phyloP scores from a whole-genome alignment of 2,113 vertebrate genomes.

The Meles meles region DNA sequence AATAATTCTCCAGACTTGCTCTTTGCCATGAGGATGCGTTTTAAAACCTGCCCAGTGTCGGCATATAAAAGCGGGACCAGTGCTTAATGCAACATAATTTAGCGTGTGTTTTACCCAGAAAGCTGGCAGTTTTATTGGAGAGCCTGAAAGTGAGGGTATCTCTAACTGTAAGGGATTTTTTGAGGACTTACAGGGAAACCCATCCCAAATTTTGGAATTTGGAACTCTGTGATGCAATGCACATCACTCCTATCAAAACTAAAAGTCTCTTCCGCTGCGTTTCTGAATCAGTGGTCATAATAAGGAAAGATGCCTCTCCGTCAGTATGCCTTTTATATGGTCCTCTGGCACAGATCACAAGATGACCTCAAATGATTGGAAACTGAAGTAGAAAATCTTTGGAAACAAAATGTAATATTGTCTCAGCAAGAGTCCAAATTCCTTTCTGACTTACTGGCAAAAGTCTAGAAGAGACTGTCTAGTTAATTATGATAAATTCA shows the following conservation, averaged over 20 bases:
- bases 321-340: not conserved
- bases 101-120: not conserved
- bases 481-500: conserved; percentile 60
- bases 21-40: not conserved
- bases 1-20: not conserved
- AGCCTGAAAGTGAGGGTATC: not conserved
- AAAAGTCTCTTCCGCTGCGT: not conserved
- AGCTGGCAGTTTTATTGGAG: not conserved
- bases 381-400: conserved; percentile 35
- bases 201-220: not conserved
- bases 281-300: not conserved
- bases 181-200: not conserved
- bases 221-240: not conserved
- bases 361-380: conserved; percentile 26
- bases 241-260: not conserved
- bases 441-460: conserved; percentile 31
- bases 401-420: conserved; percentile 4
- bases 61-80: not conserved
- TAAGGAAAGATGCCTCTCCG: not conserved
- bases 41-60: not conserved
- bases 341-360: not conserved
- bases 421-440: conserved; percentile 52
- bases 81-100: not conserved
- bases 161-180: not conserved
- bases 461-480: conserved; percentile 4